These are phyloP conservation scores for Ginglymostoma cirratum DNA, from an alignment of 2,113 vertebrate species.

Conservation along the genomic window DNA sequence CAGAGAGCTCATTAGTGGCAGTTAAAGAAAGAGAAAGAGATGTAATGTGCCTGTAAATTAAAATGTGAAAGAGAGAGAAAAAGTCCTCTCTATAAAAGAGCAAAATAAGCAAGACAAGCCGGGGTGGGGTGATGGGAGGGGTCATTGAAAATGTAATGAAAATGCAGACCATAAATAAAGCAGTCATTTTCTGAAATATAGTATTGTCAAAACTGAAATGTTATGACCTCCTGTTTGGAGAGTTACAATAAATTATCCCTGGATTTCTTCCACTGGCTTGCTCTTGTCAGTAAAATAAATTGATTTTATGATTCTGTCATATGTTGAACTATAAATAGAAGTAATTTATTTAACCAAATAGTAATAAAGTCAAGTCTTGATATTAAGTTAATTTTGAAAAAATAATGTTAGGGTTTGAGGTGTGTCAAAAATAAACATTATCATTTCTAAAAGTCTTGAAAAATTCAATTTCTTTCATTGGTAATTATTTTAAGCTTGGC, in stretches of 20 bases:
- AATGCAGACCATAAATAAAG: too few relatives aligned
- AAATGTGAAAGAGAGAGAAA: too few relatives aligned
- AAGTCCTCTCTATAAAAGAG: too few relatives aligned
- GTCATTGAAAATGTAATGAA: too few relatives aligned
- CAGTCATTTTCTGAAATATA: too few relatives aligned
- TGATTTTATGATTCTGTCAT: background rate
- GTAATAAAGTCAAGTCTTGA: background rate
- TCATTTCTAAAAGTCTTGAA: background rate
- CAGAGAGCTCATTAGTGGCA: too few relatives aligned
- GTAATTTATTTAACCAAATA: background rate
- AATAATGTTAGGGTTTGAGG: background rate
- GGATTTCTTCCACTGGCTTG: background rate
- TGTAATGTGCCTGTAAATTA: too few relatives aligned
- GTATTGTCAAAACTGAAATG: too few relatives aligned
- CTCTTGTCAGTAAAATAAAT: background rate
- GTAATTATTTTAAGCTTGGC: background rate
- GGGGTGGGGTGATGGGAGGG: too few relatives aligned
- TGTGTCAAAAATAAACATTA: background rate
- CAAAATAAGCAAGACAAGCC: too few relatives aligned
- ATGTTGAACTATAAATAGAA: background rate
- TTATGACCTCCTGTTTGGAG: too few relatives aligned
- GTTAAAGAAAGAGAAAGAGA: too few relatives aligned
- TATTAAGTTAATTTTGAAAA: background rate
- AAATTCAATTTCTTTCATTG: background rate
- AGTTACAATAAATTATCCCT: background rate